Base-by-base conservation (phyloP, 2,888 invertebrate genomes). In the Pecten maximus region DNA sequence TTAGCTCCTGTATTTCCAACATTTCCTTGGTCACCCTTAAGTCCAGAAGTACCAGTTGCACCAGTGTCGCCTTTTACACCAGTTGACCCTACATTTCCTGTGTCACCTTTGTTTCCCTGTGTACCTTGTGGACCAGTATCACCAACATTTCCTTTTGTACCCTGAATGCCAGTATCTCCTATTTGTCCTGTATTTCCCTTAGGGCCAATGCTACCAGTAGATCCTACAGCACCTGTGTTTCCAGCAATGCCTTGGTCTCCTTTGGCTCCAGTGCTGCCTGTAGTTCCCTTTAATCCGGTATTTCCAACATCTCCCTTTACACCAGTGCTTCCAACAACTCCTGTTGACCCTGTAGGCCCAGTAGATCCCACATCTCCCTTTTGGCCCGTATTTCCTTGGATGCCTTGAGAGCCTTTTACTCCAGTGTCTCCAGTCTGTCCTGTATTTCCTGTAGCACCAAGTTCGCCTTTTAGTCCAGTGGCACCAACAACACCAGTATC, bases 391-490 rank as follows among this genome's bases (percentile, higher is more conserved):
- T 90, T 89, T 2, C 93, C 93, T 50, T 54, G 87, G 16, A 39
- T 87, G 48, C 93, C 93, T 16, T n/a, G n/a, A 19, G 60, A 40
- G 4, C 93, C 93, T 40, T 87, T 87, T n/a, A n/a, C 19, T 28
- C 93, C 93, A 23, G 39, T 48, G 28, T 88, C 91, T n/a, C 92
- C 91, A n/a, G 23, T 50, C 16, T 23, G 98, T 39, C 96, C 96
- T 74, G 94, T 91, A 48, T 90, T 86, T 16, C 95, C 97, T 3
- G 94, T 0, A 98, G 92, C 94, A 94, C 93, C 91, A 23, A 87
- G 40, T 86, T 35, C 15, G 23, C 90, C 48, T 54, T 87, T 40
- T 44, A 28, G 23, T 88, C 91, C 89, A 40, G 87, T 39, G 6
- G 35, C 39, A 40, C 89, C 91, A 60, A 91, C 60, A n/a, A 88